A percentile compares a stretch with the other conserved stretches of the same genome.
phyloP scores from a whole-genome alignment of 2,113 vertebrate genomes.

The Pollachius pollachius region DNA sequence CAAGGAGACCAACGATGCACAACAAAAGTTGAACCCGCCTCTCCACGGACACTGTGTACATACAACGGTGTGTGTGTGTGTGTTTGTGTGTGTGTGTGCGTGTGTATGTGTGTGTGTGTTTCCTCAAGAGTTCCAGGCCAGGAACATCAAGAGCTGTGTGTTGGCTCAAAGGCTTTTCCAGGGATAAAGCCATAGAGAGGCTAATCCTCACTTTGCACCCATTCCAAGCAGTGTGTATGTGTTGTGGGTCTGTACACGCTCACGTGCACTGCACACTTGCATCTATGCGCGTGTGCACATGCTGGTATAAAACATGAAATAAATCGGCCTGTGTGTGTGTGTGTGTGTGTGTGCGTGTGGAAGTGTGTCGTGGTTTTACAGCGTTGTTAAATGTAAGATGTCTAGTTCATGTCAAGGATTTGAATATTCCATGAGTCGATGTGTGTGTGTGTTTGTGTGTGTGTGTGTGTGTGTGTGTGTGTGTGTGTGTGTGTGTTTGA shows the following conservation, averaged over 20 bases:
- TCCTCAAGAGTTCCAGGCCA: slow-evolving; percentile 46
- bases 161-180: slow-evolving; percentile 58
- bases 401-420: slow-evolving; percentile 49
- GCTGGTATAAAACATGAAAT: too few relatives aligned
- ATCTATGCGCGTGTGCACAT: slow-evolving; percentile 28
- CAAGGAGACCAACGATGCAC: background rate
- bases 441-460: slow-evolving; percentile 18
- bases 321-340: background rate
- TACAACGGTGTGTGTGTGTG: background rate
- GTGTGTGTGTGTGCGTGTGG: background rate
- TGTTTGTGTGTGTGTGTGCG: background rate
- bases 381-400: slow-evolving; percentile 28
- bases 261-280: background rate
- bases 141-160: slow-evolving; percentile 62
- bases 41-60: background rate
- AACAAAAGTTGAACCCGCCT: background rate
- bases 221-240: slow-evolving; percentile 34
- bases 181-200: slow-evolving; percentile 59
- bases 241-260: slow-evolving; percentile 7
- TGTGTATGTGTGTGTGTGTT: slow-evolving; percentile 4
- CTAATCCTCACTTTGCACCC: slow-evolving; percentile 55
- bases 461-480: background rate
- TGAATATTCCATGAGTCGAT: slow-evolving; percentile 29
- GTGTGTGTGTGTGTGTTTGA: slow-evolving; percentile 22
- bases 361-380: slow-evolving; percentile 11